phyloP scores from a whole-genome alignment of 2,797 vertebrate species.

The Pristis pectinata region DNA sequence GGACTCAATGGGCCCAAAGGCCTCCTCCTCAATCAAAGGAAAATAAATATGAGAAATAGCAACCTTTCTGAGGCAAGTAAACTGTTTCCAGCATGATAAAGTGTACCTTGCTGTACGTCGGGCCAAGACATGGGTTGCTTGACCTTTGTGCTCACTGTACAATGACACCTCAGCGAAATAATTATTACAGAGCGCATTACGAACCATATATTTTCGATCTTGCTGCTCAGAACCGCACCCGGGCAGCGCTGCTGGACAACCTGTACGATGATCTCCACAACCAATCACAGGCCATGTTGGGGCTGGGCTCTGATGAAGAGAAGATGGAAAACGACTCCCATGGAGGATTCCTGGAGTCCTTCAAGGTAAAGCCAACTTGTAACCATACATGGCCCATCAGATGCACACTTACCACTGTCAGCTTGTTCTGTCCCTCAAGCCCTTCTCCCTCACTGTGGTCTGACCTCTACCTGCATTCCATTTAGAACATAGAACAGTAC shows the following conservation, averaged over 20 bases:
- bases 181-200: neutral
- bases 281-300: slow-evolving; percentile 83
- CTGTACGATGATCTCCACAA: slow-evolving; percentile 87
- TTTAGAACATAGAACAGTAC: neutral
- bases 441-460: no score
- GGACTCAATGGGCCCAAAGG: no score
- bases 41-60: no score
- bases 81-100: neutral
- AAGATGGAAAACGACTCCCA: slow-evolving; percentile 91
- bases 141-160: neutral
- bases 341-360: slow-evolving; percentile 89
- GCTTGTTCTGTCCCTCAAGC: no score
- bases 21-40: neutral
- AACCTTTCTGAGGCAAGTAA: neutral
- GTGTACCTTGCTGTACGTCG: neutral
- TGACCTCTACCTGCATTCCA: no score
- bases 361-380: slow-evolving; percentile 73
- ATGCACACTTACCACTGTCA: no score
- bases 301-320: slow-evolving; percentile 84
- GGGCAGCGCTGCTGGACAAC: slow-evolving; percentile 87
- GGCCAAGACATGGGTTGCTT: neutral
- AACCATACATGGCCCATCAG: neutral
- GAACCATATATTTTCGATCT: accelerated
- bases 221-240: slow-evolving; percentile 71
- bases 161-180: neutral